Evolutionary conservation across 1,140 invertebrate genomes (phyloP), one percentile per base, ranked within the genome.

Genomic region (Cydia fagiglandana): DNA sequence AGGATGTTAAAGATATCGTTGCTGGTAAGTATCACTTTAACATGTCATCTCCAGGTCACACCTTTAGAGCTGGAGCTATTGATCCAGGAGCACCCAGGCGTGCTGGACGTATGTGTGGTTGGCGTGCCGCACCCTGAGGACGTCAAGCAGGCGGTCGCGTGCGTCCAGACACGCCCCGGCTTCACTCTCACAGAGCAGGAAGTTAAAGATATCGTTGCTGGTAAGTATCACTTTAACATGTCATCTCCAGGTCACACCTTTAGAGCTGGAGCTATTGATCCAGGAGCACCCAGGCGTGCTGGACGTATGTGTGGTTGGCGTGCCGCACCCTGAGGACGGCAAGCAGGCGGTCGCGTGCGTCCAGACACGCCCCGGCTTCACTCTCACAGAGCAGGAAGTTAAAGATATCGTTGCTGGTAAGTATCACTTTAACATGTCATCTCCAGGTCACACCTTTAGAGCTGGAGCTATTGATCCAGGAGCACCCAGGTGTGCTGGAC

Each of bases 291-390:
- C 95, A 0, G 93, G 86, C 0, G 94, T 97, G 2, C 83, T 90
- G 45, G 96, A 96, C 77, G 95, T 92, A 2, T 96, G 94, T 0
- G 96, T 97, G 0, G 93, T 96, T 30, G 95, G 96, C 0, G 90
- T 96, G 45, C 94, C 95, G 0, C 92, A 96, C 77, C 82, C 93
- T 24, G 83, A 91, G 20, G 89, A 90, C 79, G 94, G 94, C 12
- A 95, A 97, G 78, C 84, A 95, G 15, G 95, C 96, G 0, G 92
- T 94, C 61, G 96, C 96, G 5, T 95, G 95, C 56, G 90, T 97
- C 1, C 94, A 96, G 7, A 83, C 80, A 34, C 76, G 80, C 41
- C 80, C 81, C 2, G 83, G 79, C 1, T 38, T 64, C 4, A 79
- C 85, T 13, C 79, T 93, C 12, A 85, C 82, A 13, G 81, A 78